phyloP scores from a whole-genome alignment of 2,797 vertebrate species.

The Danio jaintianensis region DNA sequence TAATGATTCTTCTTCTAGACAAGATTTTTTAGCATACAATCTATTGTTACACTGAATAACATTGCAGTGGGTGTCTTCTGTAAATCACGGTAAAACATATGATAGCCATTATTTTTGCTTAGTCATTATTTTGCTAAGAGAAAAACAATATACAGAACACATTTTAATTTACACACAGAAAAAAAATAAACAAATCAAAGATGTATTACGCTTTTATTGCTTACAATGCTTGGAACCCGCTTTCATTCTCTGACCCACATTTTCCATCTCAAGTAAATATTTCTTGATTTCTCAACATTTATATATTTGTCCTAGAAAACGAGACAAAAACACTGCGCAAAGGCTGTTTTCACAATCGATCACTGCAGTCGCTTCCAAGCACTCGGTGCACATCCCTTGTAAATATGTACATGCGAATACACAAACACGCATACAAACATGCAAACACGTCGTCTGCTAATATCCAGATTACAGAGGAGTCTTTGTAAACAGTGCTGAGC shows the following conservation, averaged over 20 bases:
- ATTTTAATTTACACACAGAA: too few species aligned
- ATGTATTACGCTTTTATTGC: too few species aligned
- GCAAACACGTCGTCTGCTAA: conserved; percentile 3
- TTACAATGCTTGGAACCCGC: too few species aligned
- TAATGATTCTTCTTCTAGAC: too few species aligned
- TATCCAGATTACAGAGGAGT: conserved; percentile 16
- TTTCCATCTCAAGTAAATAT: not conserved
- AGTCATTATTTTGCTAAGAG: too few species aligned
- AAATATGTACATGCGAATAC: conserved; percentile 24
- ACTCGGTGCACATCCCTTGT: conserved; percentile 9
- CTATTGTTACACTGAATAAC: too few species aligned
- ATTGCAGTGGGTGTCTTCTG: too few species aligned
- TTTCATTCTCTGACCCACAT: not conserved
- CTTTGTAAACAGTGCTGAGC: conserved; percentile 15
- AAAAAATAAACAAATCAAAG: too few species aligned
- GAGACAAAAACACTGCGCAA: not conserved
- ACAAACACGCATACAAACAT: conserved; percentile 11
- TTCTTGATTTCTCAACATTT: conserved; percentile 19
- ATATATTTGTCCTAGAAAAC: not conserved
- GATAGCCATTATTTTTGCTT: too few species aligned
- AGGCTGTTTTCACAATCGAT: conserved; percentile 1
- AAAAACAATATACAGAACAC: too few species aligned
- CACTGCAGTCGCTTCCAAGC: conserved; percentile 4
- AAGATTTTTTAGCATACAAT: too few species aligned
- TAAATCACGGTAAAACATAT: too few species aligned